A percentile compares a stretch with the other conserved stretches of the same genome.
phyloP scores from a whole-genome alignment of 2,797 vertebrate genomes.

The Platyrinchus mystaceus region DNA sequence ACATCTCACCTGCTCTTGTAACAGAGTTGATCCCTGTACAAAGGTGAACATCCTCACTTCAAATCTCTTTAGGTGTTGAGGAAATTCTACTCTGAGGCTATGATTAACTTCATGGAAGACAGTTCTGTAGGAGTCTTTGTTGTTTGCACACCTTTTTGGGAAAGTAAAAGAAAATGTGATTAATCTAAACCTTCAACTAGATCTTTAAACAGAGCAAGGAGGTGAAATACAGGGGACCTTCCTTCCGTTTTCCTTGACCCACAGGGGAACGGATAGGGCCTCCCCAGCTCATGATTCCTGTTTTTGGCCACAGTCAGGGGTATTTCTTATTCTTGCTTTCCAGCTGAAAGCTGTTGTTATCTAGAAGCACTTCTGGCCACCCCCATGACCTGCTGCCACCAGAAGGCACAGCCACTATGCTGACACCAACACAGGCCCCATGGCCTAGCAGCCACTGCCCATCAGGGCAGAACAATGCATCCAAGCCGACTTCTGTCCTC shows the following conservation, averaged over 20 bases:
- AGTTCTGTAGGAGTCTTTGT: slow-evolving; percentile 33
- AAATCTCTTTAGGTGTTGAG: slow-evolving; percentile 82
- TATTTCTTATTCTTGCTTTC: not conserved
- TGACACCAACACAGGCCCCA: fast-evolving
- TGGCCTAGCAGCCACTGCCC: not conserved
- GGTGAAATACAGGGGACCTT: not conserved
- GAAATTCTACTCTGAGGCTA: slow-evolving; percentile 67
- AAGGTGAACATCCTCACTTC: slow-evolving; percentile 83
- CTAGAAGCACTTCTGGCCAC: not conserved
- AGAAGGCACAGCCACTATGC: not conserved
- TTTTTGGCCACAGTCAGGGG: not conserved
- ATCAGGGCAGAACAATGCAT: not conserved
- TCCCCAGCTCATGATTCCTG: not conserved
- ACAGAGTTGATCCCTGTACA: slow-evolving; percentile 46
- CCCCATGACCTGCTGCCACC: not conserved
- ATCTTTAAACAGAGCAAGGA: not conserved
- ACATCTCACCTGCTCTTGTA: slow-evolving; percentile 67
- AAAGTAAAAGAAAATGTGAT: not conserved
- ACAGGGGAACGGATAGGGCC: fast-evolving
- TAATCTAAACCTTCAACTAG: not conserved
- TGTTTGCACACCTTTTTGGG: slow-evolving; percentile 47
- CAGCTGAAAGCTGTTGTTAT: not conserved
- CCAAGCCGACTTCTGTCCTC: not conserved
- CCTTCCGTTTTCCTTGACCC: not conserved
- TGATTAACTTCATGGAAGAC: slow-evolving; percentile 30